Evolutionary conservation across 2,113 vertebrate genomes (phyloP).

Genomic region (Merops nubicus): DNA sequence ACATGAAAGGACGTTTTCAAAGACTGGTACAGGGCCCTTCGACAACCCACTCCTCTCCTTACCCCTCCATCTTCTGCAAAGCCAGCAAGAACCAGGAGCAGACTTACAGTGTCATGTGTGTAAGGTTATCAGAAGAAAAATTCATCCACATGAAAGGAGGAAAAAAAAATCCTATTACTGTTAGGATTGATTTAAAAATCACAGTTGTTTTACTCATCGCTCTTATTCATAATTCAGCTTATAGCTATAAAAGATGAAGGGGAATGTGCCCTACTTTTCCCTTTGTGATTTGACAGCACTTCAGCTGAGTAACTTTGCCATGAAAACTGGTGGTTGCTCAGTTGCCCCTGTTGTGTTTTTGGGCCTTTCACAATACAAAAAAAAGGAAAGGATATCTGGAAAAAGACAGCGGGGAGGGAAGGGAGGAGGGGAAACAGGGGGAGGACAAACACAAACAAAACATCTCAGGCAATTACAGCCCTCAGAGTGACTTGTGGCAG

Average conservation of each 20-base stretch:
- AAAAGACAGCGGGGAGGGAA: neutral
- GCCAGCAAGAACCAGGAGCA: neutral
- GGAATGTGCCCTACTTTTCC: neutral
- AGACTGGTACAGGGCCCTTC: neutral
- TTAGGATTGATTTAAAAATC: neutral
- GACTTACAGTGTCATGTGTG: neutral
- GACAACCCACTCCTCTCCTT: neutral
- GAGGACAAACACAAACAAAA: neutral
- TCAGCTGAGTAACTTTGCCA: neutral
- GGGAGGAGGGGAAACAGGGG: too few relatives aligned
- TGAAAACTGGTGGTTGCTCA: neutral
- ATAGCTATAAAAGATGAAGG: neutral
- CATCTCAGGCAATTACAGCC: neutral
- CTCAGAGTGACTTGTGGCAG: neutral
- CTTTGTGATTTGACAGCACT: neutral
- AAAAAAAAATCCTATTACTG: neutral
- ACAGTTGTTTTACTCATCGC: neutral
- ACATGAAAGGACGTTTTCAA: neutral
- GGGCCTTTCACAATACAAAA: neutral
- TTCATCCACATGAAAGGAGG: neutral
- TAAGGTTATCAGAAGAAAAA: neutral
- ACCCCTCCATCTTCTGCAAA: neutral
- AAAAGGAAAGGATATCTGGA: neutral
- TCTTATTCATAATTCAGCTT: slow-evolving; percentile 13
- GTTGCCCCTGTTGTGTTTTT: neutral